phyloP scores from a whole-genome alignment of 1,140 invertebrate species.

The Rhynchophorus ferrugineus region DNA sequence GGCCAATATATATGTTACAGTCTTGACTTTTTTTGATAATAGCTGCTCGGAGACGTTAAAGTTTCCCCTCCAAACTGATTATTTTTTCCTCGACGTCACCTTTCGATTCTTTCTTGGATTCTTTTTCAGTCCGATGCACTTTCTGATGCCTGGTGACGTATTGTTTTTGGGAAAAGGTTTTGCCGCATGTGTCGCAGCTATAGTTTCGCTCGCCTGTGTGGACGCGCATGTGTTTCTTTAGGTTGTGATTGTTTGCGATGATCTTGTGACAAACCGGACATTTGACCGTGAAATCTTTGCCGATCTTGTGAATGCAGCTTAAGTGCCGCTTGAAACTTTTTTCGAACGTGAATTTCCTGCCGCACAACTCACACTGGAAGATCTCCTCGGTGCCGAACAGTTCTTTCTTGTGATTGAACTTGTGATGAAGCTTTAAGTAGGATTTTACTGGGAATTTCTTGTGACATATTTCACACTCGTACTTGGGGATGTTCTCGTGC shows the following conservation, averaged over 20 bases:
- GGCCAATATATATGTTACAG: no score
- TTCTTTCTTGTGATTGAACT: slow-evolving; percentile 30
- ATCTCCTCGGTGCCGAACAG: slow-evolving; percentile 24
- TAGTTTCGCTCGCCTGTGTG: slow-evolving; percentile 78
- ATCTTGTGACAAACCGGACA: slow-evolving; percentile 32
- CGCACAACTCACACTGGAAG: slow-evolving; percentile 30
- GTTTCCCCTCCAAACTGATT: no score
- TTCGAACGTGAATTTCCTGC: slow-evolving; percentile 31
- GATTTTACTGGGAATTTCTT: slow-evolving; percentile 41
- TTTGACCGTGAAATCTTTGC: slow-evolving; percentile 24
- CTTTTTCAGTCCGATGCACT: slow-evolving; percentile 11
- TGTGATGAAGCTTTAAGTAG: slow-evolving; percentile 38
- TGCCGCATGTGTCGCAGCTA: slow-evolving; percentile 64
- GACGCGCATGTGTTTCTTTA: slow-evolving; percentile 51
- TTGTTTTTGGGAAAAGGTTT: slow-evolving; percentile 58
- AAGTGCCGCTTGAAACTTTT: slow-evolving; percentile 29
- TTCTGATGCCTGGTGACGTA: slow-evolving; percentile 17
- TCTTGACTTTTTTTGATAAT: neutral
- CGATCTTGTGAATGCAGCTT: slow-evolving; percentile 30
- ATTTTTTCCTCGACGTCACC: no score
- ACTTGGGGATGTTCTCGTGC: slow-evolving; percentile 27
- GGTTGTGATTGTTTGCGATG: slow-evolving; percentile 31
- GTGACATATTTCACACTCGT: slow-evolving; percentile 43
- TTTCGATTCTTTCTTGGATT: slow-evolving; percentile 1
- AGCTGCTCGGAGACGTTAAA: neutral